Percentiles rank a stretch among this genome's conserved stretches.
Conservation (phyloP, 2,888 invertebrate genomes). For the Selenia dentaria region DNA sequence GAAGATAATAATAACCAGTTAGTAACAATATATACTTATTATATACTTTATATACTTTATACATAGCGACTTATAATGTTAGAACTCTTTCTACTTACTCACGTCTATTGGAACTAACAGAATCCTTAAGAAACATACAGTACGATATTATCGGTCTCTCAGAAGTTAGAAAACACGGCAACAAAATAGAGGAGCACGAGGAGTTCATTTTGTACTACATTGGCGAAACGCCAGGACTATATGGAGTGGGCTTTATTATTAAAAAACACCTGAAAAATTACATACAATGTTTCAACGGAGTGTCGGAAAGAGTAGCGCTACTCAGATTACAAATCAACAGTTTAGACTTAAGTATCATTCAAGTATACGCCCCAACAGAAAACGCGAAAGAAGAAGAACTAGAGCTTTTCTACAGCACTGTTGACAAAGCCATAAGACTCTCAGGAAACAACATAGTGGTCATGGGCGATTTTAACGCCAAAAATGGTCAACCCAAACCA, state of each 20-base stretch:
- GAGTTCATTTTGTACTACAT: slow-evolving; percentile 17
- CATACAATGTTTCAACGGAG: slow-evolving; percentile 17
- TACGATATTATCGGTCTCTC: slow-evolving; percentile 27
- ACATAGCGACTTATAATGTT: slow-evolving; percentile 4
- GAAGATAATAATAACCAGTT: no score
- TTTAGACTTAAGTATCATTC: slow-evolving; percentile 13
- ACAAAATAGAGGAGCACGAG: slow-evolving; percentile 21
- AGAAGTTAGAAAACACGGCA: slow-evolving; percentile 18
- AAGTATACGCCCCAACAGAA: slow-evolving; percentile 33
- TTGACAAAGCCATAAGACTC: no score
- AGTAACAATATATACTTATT: no score
- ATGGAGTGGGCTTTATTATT: slow-evolving; percentile 26
- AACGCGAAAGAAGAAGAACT: slow-evolving; percentile 22
- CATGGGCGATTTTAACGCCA: no score
- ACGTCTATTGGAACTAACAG: slow-evolving; percentile 15
- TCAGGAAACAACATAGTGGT: no score
- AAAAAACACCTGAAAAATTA: slow-evolving; percentile 18
- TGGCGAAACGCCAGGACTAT: slow-evolving; percentile 15
- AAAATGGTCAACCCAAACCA: no score
- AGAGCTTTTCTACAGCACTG: slow-evolving; percentile 21
- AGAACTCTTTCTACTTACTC: slow-evolving; percentile 6
- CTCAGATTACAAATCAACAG: slow-evolving; percentile 16
- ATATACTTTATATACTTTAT: no score
- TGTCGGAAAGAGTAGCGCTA: slow-evolving; percentile 19
- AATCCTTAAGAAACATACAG: slow-evolving; percentile 16